Conservation (phyloP, 2,888 invertebrate genomes). For the Cryptocephalus moraei region DNA sequence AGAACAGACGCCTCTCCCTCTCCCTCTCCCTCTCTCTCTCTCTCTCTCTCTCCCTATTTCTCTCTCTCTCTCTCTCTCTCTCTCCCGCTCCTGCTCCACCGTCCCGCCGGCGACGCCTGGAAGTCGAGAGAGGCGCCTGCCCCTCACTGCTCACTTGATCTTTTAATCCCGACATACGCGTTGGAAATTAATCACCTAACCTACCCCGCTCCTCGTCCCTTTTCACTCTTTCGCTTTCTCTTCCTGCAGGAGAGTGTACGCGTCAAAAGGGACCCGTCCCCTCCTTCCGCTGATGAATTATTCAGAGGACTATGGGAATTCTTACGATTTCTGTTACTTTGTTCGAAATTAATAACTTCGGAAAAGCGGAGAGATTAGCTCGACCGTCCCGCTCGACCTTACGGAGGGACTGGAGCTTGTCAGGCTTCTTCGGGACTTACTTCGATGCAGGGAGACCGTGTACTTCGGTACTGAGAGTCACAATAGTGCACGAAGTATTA, state of each 20-base stretch:
- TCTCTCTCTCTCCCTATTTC: background rate
- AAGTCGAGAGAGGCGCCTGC: constrained; percentile 37
- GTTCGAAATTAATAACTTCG: constrained; percentile 27
- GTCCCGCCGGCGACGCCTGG: constrained; percentile 31
- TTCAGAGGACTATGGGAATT: constrained; percentile 35
- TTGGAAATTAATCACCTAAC: constrained; percentile 37
- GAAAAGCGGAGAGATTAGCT: constrained; percentile 14
- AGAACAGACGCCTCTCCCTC: constrained; percentile 23
- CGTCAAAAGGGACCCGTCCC: constrained; percentile 21
- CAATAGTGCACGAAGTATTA: too few species aligned
- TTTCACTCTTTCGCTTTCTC: constrained; percentile 7
- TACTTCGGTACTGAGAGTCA: too few species aligned
- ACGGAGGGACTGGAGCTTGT: too few species aligned
- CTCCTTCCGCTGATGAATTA: constrained; percentile 29
- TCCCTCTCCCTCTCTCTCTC: too few species aligned
- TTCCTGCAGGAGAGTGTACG: constrained; percentile 23
- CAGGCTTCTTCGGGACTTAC: too few species aligned
- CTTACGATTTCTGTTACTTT: constrained; percentile 33
- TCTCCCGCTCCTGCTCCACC: background rate
- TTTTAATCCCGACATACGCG: constrained; percentile 40
- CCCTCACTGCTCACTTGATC: constrained; percentile 38
- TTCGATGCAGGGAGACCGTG: too few species aligned
- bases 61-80: too few species aligned
- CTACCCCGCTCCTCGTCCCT: constrained; percentile 4
- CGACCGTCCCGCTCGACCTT: background rate